Conservation (phyloP, 2,797 vertebrate species). For the Podargus strigoides region DNA sequence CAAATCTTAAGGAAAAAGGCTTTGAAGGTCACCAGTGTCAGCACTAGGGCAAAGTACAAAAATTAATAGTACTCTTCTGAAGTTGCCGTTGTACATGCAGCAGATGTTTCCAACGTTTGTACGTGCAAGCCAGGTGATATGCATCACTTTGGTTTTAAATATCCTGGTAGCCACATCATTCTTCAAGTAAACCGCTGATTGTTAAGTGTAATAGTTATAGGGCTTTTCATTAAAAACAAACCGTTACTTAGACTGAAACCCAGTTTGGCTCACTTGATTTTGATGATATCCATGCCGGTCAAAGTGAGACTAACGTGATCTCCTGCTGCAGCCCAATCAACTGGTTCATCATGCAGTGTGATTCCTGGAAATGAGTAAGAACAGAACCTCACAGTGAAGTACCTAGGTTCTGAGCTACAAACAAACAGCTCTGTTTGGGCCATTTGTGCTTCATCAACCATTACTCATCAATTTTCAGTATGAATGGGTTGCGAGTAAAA, state of each 20-base stretch:
- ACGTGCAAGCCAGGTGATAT: slow-evolving; percentile 33
- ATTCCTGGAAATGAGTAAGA: slow-evolving; percentile 90
- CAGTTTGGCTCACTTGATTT: slow-evolving; percentile 90
- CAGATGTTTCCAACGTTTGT: slow-evolving; percentile 64
- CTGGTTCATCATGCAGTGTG: slow-evolving; percentile 88
- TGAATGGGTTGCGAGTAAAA: slow-evolving; percentile 76
- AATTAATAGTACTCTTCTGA: slow-evolving; percentile 10
- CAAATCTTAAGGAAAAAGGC: not conserved
- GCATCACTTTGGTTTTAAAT: slow-evolving; percentile 59
- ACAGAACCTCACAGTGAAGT: slow-evolving; percentile 75
- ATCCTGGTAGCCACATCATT: slow-evolving; percentile 63
- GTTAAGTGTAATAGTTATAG: slow-evolving; percentile 20
- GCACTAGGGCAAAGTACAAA: not conserved
- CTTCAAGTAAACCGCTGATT: slow-evolving; percentile 55
- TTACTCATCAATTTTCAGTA: slow-evolving; percentile 78
- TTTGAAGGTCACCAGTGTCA: not conserved
- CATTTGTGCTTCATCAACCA: slow-evolving; percentile 71
- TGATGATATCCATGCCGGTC: slow-evolving; percentile 99
- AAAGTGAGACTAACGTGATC: slow-evolving; percentile 96
- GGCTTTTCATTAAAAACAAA: slow-evolving; percentile 61
- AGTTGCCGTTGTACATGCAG: slow-evolving; percentile 37
- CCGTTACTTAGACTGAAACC: slow-evolving; percentile 61
- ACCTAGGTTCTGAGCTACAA: slow-evolving; percentile 68
- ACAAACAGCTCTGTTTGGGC: slow-evolving; percentile 65
- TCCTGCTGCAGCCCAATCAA: slow-evolving; percentile 97